Conservation (phyloP, 2,888 invertebrate species). For the Miltochrista miniata region DNA sequence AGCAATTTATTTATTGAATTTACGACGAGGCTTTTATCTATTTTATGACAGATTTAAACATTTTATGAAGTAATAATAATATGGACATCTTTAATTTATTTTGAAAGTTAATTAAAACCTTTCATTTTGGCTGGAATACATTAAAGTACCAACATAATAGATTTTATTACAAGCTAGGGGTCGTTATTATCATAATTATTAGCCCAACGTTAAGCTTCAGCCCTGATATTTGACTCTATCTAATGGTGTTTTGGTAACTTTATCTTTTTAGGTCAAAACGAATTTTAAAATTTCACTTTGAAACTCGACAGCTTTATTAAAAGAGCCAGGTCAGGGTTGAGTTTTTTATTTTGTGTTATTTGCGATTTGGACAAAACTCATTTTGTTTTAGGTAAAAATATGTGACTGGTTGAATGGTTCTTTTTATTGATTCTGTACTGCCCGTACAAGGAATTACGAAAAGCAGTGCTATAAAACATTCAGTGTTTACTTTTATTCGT, state of each 20-base stretch:
- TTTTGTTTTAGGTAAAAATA: constrained; percentile 22
- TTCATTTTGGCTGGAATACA: constrained; percentile 21
- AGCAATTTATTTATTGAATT: constrained; percentile 23
- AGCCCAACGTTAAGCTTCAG: constrained; percentile 6
- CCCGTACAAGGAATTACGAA: constrained; percentile 3
- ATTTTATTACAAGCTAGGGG: constrained; percentile 19
- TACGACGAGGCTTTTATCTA: constrained; percentile 16
- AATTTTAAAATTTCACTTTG: constrained; percentile 30
- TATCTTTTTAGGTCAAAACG: constrained; percentile 16
- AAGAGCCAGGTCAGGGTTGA: constrained; percentile 32
- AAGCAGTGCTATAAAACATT: neutral
- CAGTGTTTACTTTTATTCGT: constrained; percentile 1
- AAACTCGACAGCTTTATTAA: constrained; percentile 23
- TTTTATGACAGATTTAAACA: constrained; percentile 19
- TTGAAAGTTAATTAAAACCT: constrained; percentile 24
- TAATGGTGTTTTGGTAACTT: constrained; percentile 30
- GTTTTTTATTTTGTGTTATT: constrained; percentile 21
- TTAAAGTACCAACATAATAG: constrained; percentile 15
- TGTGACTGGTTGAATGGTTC: constrained; percentile 19
- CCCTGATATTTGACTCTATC: constrained; percentile 31
- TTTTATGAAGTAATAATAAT: constrained; percentile 15
- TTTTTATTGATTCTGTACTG: constrained; percentile 14
- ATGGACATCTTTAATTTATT: constrained; percentile 20
- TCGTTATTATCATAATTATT: constrained; percentile 29
- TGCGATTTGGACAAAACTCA: constrained; percentile 21